Base-by-base conservation (phyloP, 2,797 vertebrate genomes). In the Pachyuromys duprasi region DNA sequence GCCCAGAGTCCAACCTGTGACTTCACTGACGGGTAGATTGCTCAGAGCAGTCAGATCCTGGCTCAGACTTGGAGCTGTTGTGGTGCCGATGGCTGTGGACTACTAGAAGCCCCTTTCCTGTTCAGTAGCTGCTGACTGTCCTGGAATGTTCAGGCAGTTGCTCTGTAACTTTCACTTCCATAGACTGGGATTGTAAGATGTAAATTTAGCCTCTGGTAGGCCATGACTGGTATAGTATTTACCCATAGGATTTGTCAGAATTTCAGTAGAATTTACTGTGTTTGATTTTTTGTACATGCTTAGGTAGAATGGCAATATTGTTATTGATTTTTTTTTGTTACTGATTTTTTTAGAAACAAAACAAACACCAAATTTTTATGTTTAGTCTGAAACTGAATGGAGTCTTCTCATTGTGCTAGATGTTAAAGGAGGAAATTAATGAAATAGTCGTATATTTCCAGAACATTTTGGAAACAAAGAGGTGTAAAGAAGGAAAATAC, bases 101-200 rank as follows among this genome's bases (percentile, higher is more conserved):
- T 84, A 70, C 89, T 95, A 91, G 92, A 97, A 67, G 81, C 63
- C 60, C 76, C 15, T 49, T 55, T 95, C 72, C 7, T 20, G 31
- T 67, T n/a, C 95, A 89, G 57, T 97, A 91, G 86, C 91, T 60
- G 89, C 92, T 96, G 86, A 96, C 60, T 92, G 86, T 96, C 86
- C 70, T 95, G 89, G 83, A 93, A 93, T 91, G 74, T 95, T 93
- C 89, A 76, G 92, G 86, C 60, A 88, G 3, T 93, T 92, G 79
- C 65, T 96, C 93, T 93, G 89, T 96, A 94, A 95, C 92, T 94
- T 96, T 88, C 55, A n/a, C 9, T 65, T 93, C 53, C 70, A 39
- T 87, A 84, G 86, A 72, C 69, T 82, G 55, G 89, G 93, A 57
- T 55, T 72, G 55, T 69, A 69, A 63, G 95, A 75, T 91, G 49